phyloP scores from a whole-genome alignment of 2,888 invertebrate genomes.

The Caenorhabditis imperialis region DNA sequence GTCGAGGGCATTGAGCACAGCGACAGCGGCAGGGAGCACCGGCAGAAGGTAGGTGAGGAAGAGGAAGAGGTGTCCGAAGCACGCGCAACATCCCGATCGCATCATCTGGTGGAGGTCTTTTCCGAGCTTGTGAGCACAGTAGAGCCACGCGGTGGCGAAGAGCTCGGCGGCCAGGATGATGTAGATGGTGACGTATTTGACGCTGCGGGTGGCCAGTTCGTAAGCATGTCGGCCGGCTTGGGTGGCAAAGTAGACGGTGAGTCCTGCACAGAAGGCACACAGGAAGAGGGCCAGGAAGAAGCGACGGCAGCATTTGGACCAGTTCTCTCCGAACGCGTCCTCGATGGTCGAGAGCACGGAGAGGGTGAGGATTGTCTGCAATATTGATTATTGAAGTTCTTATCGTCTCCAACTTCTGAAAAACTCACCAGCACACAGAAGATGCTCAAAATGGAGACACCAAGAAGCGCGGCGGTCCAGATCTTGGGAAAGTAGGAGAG shows the following conservation, averaged over 20 bases:
- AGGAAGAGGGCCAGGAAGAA: conserved; percentile 74
- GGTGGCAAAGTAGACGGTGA: conserved; percentile 74
- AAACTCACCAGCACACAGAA: conserved; percentile 73
- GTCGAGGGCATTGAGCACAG: conserved; percentile 70
- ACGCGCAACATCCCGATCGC: conserved; percentile 71
- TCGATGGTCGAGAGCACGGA: conserved; percentile 74
- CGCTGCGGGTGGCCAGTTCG: conserved; percentile 72
- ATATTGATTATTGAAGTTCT: too few relatives aligned
- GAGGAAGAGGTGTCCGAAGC: conserved; percentile 73
- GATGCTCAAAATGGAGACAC: conserved; percentile 66
- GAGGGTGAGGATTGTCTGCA: conserved; percentile 74
- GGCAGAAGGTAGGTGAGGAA: conserved; percentile 75
- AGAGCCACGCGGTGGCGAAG: conserved; percentile 77
- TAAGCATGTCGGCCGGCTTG: conserved; percentile 74
- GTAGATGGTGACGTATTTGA: conserved; percentile 75
- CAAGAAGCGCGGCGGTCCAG: conserved; percentile 71
- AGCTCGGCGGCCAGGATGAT: conserved; percentile 75
- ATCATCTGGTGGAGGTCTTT: conserved; percentile 75
- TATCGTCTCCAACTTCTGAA: too few relatives aligned
- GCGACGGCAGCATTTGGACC: conserved; percentile 75
- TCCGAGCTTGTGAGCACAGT: conserved; percentile 78
- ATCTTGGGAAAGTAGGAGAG: conserved; percentile 73
- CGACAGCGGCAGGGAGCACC: conserved; percentile 74
- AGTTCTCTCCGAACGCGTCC: conserved; percentile 75
- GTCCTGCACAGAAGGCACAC: conserved; percentile 64